Evolutionary conservation across 1,140 invertebrate species (phyloP), one percentile per base, ranked within the genome.

Genomic region (Adelges cooleyi): DNA sequence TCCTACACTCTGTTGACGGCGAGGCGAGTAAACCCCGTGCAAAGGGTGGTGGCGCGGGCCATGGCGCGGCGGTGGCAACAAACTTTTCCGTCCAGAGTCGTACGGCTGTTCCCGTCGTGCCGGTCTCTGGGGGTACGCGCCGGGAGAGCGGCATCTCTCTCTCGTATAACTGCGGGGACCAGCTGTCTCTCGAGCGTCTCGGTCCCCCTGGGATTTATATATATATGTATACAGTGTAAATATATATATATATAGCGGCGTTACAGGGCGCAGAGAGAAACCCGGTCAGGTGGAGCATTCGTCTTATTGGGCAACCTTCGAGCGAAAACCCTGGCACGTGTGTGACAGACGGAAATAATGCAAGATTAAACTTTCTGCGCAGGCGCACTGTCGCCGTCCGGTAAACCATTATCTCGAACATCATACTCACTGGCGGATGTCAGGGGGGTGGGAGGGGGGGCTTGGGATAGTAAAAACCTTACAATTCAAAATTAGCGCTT

Each of bases 121-220:
- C 8, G 42, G 56, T 62, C 56, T 62, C 56, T 48, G 56, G 42
- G 56, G 56, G 25, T 29, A 48, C n/a, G 27, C 17, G 29, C 17
- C n/a, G 9, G 17, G 40, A 3, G 13, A 25, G 25, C 9, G 42
- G 23, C 11, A 11, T n/a, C n/a, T n/a, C n/a, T n/a, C n/a, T 62
- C 42, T 18, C 38, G 40, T 15, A 46, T 22, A 22, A 48, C 42
- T 46, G 56, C 17, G 25, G 40, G 42, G 56, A 62, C 56, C 56
- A 62, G 56, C 56, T 62, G 56, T 62, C 42, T 62, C 56, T 48
- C 42, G 56, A 62, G 42, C 54, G 54, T 44, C 54, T 59, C 40
- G 13, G 23, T 62, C 17, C 56, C 56, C 56, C 23, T 11, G 25
- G 56, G 56, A 62, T 25, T 9, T 62, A 62, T 42, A 25, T 5